Conservation (phyloP, 1,140 invertebrate species). For the Musca domestica region DNA sequence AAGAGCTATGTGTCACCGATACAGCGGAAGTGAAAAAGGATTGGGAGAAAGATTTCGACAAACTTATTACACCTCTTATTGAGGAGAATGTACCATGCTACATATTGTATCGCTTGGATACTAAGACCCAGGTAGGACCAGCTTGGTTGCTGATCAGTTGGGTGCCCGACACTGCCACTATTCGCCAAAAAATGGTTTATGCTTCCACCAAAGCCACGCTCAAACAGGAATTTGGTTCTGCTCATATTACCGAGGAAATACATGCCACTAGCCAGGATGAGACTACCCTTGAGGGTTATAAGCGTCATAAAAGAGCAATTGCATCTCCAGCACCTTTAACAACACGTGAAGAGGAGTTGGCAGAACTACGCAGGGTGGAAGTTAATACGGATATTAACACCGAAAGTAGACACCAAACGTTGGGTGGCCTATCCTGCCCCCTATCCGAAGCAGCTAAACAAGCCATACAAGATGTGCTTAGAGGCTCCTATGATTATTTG, state of each 20-base stretch:
- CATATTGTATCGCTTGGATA: conserved; percentile 86
- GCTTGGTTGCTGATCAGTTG: conserved; percentile 95
- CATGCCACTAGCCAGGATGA: conserved; percentile 66
- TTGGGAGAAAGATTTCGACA: conserved; percentile 89
- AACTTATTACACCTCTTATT: conserved; percentile 71
- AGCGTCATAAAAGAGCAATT: conserved; percentile 72
- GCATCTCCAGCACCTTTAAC: conserved; percentile 86
- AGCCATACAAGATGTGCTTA: conserved; percentile 67
- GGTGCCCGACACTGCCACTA: conserved; percentile 86
- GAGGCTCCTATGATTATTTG: conserved; percentile 70
- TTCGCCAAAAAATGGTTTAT: conserved; percentile 97
- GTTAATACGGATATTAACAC: conserved; percentile 75
- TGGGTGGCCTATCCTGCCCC: conserved; percentile 90
- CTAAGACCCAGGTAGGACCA: conserved; percentile 74
- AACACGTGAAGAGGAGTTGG: conserved; percentile 82
- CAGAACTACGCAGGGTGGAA: conserved; percentile 75
- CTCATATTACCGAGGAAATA: conserved; percentile 75
- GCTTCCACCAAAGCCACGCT: conserved; percentile 97
- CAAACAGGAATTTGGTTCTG: conserved; percentile 88
- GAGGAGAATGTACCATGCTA: conserved; percentile 90
- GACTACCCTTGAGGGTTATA: conserved; percentile 77
- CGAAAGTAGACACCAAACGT: conserved; percentile 84
- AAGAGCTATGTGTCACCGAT: conserved; percentile 71
- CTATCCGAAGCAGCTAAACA: conserved; percentile 77
- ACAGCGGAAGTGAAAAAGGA: conserved; percentile 67